phyloP scores from a whole-genome alignment of 1,140 invertebrate genomes.

The Brachionus plicatilis region DNA sequence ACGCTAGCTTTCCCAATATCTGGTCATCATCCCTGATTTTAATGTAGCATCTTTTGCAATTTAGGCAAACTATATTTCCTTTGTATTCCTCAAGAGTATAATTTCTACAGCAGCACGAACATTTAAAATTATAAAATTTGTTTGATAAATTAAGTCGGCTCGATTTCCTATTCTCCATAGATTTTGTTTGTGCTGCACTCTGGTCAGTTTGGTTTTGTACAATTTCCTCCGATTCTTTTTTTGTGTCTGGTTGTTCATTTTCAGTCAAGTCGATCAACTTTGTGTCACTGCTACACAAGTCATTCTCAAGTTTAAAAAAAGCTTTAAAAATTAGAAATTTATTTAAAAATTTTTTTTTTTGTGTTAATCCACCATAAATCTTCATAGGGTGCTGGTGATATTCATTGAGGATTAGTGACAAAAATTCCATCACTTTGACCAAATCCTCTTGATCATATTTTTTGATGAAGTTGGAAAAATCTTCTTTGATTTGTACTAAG shows the following conservation, averaged over 20 bases:
- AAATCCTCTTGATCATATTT: background rate
- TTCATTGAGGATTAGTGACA: background rate
- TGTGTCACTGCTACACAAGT: background rate
- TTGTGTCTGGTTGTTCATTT: background rate
- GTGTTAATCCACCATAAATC: background rate
- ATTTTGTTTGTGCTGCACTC: too few species aligned
- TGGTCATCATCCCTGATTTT: too few species aligned
- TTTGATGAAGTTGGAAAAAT: background rate
- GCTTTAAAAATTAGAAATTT: background rate
- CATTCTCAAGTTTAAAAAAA: background rate
- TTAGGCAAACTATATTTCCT: too few species aligned
- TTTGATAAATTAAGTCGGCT: too few species aligned
- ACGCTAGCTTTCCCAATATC: background rate
- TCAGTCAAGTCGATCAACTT: background rate
- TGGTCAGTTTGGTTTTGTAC: too few species aligned
- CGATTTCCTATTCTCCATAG: too few species aligned
- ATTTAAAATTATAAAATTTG: too few species aligned
- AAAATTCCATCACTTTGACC: background rate
- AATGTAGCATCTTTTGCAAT: too few species aligned
- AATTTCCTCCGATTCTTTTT: background rate
- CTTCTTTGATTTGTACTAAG: conserved; percentile 39
- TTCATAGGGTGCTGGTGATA: background rate
- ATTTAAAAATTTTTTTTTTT: too few species aligned
- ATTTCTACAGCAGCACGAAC: too few species aligned
- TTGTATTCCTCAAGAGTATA: too few species aligned